Evolutionary conservation across 2,113 vertebrate species (phyloP), one percentile per base, ranked within the genome.

Genomic region (Hippopotamus amphibius): DNA sequence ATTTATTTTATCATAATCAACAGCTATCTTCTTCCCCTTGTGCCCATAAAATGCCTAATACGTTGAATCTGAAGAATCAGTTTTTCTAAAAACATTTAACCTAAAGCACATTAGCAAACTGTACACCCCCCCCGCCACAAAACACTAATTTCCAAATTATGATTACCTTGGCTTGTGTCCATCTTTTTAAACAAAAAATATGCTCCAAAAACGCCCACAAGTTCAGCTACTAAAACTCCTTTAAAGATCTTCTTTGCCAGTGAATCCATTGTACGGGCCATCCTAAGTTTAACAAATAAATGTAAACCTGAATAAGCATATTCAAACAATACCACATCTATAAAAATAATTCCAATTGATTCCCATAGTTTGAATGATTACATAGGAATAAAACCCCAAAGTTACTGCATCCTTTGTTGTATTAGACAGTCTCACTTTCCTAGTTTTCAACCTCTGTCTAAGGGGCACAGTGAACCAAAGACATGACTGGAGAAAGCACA

Each of bases 131-230:
- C 19, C 41, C 22, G 57, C 19, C 50, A 83, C 53, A 86, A 86
- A 97, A 33, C 26, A n/a, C 48, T 61, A 77, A 83, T 37, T 93
- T 79, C 77, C 63, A 43, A 95, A 77, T 59, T 81, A 41, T 80
- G 50, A 82, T 97, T 97, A 98, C 98, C 98, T 98, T 98, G 98
- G 84, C 88, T 98, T 26, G 93, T 92, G 53, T 98, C 86, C 98
- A 98, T 97, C 90, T 96, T 98, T 26, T 50, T 46, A 92, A 98
- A 98, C 55, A 98, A 89, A 84, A 72, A 63, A 68, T 96, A 98
- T 2, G 95, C 97, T 97, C 98, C 98, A 90, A 97, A 90, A 63
- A 98, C 0, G 1, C 98, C 98, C 30, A 93, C 0, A 41, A 98
- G 21, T 96, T 98, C 96, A 46, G 66, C 82, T 50, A 83, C 68